These are phyloP conservation scores for Sebastes oblongus DNA, from an alignment of 2,797 vertebrate genomes.

Conservation along the genomic window DNA sequence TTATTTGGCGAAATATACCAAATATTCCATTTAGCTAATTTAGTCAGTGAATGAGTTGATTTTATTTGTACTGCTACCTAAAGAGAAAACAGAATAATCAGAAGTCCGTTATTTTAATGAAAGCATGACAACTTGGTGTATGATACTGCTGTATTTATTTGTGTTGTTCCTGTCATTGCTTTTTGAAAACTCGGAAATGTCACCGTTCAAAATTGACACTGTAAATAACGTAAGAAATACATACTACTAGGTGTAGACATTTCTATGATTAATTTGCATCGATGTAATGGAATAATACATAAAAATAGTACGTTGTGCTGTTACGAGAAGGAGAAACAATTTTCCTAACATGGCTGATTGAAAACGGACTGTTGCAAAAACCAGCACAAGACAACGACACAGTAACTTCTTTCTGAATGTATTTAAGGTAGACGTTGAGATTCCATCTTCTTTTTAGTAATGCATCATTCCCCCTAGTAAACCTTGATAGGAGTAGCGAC, in stretches of 20 bases:
- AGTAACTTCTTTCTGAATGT: constrained; percentile 87
- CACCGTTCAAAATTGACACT: constrained; percentile 76
- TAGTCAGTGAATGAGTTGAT: constrained; percentile 55
- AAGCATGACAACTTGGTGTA: constrained; percentile 86
- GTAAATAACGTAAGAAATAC: constrained; percentile 81
- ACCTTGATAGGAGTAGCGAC: constrained; percentile 48
- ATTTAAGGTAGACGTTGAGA: constrained; percentile 83
- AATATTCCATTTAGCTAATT: constrained; percentile 53
- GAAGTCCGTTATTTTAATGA: constrained; percentile 76
- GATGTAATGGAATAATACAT: constrained; percentile 74
- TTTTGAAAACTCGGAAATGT: constrained; percentile 80
- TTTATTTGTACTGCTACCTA: constrained; percentile 74
- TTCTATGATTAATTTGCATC: constrained; percentile 84
- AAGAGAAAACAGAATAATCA: constrained; percentile 68
- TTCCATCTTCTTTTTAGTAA: constrained; percentile 73
- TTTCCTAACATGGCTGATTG: constrained; percentile 90
- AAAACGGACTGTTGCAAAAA: constrained; percentile 91
- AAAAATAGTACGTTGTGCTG: constrained; percentile 83
- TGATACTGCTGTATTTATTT: constrained; percentile 84
- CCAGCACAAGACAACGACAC: constrained; percentile 87
- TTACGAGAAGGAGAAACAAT: constrained; percentile 82
- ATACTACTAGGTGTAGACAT: constrained; percentile 80
- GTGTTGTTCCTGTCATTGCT: constrained; percentile 85
- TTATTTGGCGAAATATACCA: constrained; percentile 59
- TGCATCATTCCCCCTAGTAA: constrained; percentile 56